These are phyloP conservation scores for Tangara arthus DNA, from an alignment of 2,797 vertebrate species.

Conservation along the genomic window DNA sequence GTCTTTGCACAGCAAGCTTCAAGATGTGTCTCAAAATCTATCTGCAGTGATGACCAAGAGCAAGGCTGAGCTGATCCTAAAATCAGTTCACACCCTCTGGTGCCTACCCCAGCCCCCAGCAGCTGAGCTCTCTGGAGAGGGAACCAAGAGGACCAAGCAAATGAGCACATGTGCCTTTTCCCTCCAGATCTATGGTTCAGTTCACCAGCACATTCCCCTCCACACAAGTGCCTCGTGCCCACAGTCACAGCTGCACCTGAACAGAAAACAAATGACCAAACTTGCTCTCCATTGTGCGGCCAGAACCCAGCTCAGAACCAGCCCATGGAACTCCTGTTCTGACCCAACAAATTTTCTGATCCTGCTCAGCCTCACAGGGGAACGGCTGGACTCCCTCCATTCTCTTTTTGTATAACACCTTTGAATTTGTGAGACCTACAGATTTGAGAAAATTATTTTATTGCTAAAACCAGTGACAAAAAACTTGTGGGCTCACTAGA, in stretches of 20 bases:
- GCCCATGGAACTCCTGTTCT: neutral
- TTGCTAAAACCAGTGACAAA: neutral
- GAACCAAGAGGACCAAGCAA: neutral
- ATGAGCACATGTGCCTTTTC: rapidly evolving
- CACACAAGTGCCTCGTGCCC: neutral
- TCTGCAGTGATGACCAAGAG: neutral
- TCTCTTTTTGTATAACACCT: neutral
- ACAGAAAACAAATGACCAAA: neutral
- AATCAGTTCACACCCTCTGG: neutral
- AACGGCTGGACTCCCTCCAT: neutral
- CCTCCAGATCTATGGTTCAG: neutral
- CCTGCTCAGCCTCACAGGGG: neutral
- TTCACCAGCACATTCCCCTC: neutral
- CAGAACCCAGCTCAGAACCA: neutral
- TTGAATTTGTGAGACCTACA: neutral
- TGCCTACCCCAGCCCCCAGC: neutral
- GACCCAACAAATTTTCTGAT: neutral
- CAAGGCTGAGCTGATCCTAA: neutral
- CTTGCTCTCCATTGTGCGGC: neutral
- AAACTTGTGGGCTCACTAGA: rapidly evolving
- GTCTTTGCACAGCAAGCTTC: neutral
- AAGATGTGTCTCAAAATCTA: neutral
- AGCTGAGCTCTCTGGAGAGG: neutral
- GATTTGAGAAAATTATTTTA: neutral
- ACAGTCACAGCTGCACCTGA: neutral